Percentiles rank a stretch among this genome's conserved stretches.
These are phyloP conservation scores for Lysandra coridon DNA, from an alignment of 2,888 invertebrate genomes.

Conservation along the genomic window DNA sequence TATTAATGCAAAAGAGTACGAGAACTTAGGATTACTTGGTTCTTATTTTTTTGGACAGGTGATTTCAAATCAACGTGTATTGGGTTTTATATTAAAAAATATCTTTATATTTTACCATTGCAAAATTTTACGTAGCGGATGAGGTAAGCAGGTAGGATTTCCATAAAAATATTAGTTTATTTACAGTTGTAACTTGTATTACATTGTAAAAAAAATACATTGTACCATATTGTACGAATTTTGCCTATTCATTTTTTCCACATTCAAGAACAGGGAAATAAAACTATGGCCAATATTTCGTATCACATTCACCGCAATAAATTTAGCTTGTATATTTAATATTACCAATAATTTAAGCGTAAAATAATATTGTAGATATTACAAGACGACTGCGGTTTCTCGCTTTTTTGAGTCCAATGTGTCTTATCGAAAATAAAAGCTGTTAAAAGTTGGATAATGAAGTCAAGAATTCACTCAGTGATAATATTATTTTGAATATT, in stretches of 20 bases:
- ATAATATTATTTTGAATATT: not conserved
- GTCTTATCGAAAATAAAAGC: slow-evolving; percentile 2
- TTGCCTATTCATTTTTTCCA: not conserved
- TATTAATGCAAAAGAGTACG: not conserved
- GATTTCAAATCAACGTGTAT: not conserved
- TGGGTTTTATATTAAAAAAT: too few species aligned
- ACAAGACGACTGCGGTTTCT: not conserved
- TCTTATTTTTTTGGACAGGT: not conserved
- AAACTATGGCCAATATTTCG: not conserved
- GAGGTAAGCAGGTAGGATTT: too few species aligned
- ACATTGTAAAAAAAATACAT: too few species aligned
- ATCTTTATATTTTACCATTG: too few species aligned
- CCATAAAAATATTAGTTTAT: too few species aligned
- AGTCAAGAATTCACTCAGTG: not conserved
- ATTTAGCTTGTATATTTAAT: not conserved
- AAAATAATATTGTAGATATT: not conserved
- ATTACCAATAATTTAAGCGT: not conserved
- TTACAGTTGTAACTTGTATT: too few species aligned
- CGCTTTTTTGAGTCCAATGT: slow-evolving; percentile 9
- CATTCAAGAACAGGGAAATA: not conserved
- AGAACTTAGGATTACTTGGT: not conserved
- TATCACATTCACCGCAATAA: not conserved
- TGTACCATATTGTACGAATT: too few species aligned
- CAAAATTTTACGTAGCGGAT: too few species aligned
- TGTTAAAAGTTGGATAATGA: not conserved